Evolutionary conservation across 2,888 invertebrate species (phyloP), one percentile per base, ranked within the genome.

Genomic region (Chaetogeoica ovagalla): DNA sequence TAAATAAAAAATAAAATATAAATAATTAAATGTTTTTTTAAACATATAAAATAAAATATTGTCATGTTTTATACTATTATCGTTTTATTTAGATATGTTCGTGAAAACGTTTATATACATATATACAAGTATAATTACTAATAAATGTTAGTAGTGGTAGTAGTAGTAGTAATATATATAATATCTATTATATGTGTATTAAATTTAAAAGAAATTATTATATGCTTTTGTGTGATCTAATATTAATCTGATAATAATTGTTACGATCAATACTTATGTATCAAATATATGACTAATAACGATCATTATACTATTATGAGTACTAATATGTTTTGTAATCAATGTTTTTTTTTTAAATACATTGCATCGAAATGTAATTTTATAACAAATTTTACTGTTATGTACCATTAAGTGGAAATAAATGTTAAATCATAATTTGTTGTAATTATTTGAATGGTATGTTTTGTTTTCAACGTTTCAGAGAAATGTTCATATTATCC

Each of bases 341-440:
- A 23, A 68, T 59, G 57, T 43, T 75, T 75, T 71, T 75, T 66
- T 75, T 71, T 75, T 66, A 43, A 75, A 19, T 19, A 65, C 57
- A 75, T 59, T 57, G n/a, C 65, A 39, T 65, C 39, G 39, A 65
- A 21, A 65, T 65, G 65, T 65, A 74, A 74, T 68, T 76, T 76
- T 76, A 68, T 76, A 68, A 75, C 19, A 60, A 21, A 76, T n/a
- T 74, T 57, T 74, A 57, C 55, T 17, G 30, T 66, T 75, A 66
- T 66, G 43, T 76, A 68, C 66, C 57, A 4, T 30, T 48, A 48
- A 48, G 59, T 66, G 43, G 48, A 76, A 68, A 76, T 66, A 75
- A 66, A 75, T 59, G 66, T 76, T 76, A 48, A 76, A 59, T 68
- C 66, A 59, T 76, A 48, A 19, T 0, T 39, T 57, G 65, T 76